A percentile compares a stretch with the other conserved stretches of the same genome.
These are phyloP conservation scores for Linnaemya vulpina DNA, from an alignment of 2,888 invertebrate genomes.

Conservation along the genomic window DNA sequence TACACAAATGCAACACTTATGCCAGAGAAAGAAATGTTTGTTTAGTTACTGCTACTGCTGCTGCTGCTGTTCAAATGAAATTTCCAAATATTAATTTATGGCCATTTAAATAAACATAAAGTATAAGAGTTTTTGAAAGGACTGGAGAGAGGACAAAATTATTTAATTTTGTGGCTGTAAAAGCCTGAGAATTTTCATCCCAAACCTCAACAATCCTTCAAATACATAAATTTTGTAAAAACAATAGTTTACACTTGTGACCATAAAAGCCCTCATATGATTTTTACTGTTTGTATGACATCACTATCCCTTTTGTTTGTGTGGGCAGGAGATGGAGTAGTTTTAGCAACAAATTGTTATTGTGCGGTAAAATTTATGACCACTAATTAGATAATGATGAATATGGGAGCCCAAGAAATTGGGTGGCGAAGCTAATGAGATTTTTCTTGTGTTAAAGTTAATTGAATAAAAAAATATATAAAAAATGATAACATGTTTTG, in stretches of 20 bases:
- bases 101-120: conserved; percentile 71
- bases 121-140: conserved; percentile 75
- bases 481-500: not conserved
- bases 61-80: conserved; percentile 12
- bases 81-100: conserved; percentile 70
- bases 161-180: conserved; percentile 78
- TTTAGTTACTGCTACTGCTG: conserved; percentile 26
- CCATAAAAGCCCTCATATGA: conserved; percentile 71
- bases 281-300: conserved; percentile 39
- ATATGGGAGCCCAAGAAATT: conserved; percentile 73
- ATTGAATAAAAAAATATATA: not conserved
- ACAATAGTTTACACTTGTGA: conserved; percentile 79
- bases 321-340: conserved; percentile 23
- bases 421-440: not conserved
- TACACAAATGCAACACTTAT: conserved; percentile 7
- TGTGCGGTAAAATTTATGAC: conserved; percentile 77
- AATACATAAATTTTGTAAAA: conserved; percentile 57
- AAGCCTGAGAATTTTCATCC: conserved; percentile 26
- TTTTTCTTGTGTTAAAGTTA: not conserved
- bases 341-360: conserved; percentile 26
- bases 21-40: conserved; percentile 47
- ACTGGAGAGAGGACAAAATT: conserved; percentile 80
- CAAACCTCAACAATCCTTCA: conserved; percentile 34
- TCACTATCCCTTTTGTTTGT: conserved; percentile 48
- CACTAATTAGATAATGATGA: conserved; percentile 81